Conservation (phyloP, 2,888 invertebrate genomes). For the Physocephala rufipes region DNA sequence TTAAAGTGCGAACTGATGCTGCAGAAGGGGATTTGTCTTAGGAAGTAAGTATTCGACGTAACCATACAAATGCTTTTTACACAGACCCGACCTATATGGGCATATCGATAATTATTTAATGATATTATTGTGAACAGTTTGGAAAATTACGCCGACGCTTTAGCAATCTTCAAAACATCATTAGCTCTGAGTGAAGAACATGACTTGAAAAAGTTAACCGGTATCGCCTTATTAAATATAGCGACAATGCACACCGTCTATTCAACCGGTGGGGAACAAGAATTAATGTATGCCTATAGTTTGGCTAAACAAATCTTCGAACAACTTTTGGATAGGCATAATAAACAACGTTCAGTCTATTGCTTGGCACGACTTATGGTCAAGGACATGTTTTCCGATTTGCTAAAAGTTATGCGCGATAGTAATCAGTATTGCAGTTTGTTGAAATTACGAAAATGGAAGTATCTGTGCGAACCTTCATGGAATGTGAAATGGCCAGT, state of each 20-base stretch:
- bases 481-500: not conserved
- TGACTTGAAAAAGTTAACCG: not conserved
- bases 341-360: not conserved
- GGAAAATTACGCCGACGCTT: not conserved
- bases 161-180: not conserved
- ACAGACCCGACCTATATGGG: no score
- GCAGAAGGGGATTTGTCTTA: slow-evolving; percentile 1
- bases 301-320: slow-evolving; percentile 11
- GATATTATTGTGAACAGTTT: not conserved
- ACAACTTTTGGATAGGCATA: not conserved
- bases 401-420: not conserved
- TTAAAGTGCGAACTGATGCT: not conserved
- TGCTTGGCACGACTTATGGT: not conserved
- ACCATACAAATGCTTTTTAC: not conserved
- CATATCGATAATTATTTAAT: not conserved
- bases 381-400: not conserved
- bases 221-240: not conserved
- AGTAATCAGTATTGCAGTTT: not conserved
- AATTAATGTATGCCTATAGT: not conserved
- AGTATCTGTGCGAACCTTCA: slow-evolving; percentile 5
- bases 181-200: not conserved
- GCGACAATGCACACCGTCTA: not conserved
- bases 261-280: not conserved
- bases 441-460: slow-evolving; percentile 9
- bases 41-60: slow-evolving; percentile 8